Base-by-base conservation (phyloP, 2,113 vertebrate genomes). In the Ictidomys tridecemlineatus region DNA sequence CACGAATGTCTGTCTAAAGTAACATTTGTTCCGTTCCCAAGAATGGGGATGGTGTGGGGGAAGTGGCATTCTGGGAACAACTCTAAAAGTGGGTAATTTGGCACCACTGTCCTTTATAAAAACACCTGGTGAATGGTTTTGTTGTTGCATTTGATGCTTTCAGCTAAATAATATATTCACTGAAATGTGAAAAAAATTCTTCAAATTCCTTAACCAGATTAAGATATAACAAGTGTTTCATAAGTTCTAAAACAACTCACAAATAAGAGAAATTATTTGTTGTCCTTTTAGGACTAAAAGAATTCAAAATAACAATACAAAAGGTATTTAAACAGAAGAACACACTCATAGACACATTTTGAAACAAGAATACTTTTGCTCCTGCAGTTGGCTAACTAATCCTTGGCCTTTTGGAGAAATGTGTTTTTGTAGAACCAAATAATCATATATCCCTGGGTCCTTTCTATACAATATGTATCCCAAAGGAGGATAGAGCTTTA, bases 121-220 rank as follows among this genome's bases (percentile, higher is more conserved):
- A 95, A 91, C 26, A 18, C 28, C 1, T 16, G 48, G n/a, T 63
- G 63, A 80, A 30, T 92, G 39, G 87, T 30, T 39, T 84, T 37
- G 2, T 39, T 76, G 67, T 94, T 97, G 78, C n/a, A 93, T 45
- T 48, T 48, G 26, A 26, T 61, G 53, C 45, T 97, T 96, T 77
- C 48, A 96, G 45, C 73, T 94, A 95, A 74, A 78, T 89, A 74
- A 34, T 14, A 77, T 53, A 79, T 37, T 32, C 24, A 26, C 32
- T 89, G 51, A 97, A 93, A 69, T 69, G 72, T 73, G 18, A 85
- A 91, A 22, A 30, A 28, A 87, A 74, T 80, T 97, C 63, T 74
- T 18, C 56, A 53, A 51, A 73, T 18, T 72, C 42, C 10, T 85
- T 58, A 85, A 45, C 12, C 95, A 93, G 39, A 34, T 78, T 45